Base-by-base conservation (phyloP, 2,113 vertebrate species). In the Xyliphius kryptos region DNA sequence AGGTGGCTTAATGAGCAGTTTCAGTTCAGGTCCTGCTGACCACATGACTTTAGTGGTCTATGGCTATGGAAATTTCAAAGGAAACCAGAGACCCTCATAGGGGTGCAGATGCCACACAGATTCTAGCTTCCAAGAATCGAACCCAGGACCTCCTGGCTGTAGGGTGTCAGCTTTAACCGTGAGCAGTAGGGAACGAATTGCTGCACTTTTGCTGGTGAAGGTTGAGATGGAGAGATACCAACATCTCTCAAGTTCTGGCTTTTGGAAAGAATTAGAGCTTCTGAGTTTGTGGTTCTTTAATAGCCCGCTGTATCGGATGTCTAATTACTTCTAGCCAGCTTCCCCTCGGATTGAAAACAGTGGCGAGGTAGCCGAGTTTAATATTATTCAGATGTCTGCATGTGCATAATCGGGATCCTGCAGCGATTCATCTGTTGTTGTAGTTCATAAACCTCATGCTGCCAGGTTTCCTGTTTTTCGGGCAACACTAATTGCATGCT, bases 261-360 rank as follows among this genome's bases (percentile, higher is more conserved):
- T 47, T 38, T 59, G 61, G 20, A 54, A 64, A 64, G 46, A n/a
- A 19, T 26, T 54, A 52, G 6, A 40, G 68, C 64, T 53, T 26
- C 55, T 40, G 40, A 48, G 68, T 65, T 70, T 70, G 68, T 58
- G 61, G 68, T 70, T 64, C 58, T 70, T 70, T 70, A 70, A 70
- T 64, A 49, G 63, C 43, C 54, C 52, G 44, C 52, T 69, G 37
- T 58, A 63, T 53, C 56, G 44, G 67, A 37, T 20, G 40, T 15
- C 54, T 52, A 62, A 53, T 69, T 58, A 69, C 61, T 54, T 64
- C 53, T 44, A 63, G 61, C 16, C 52, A 8, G 36, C 40, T 53
- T 21, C 51, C 54, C 51, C 21, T 36, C 50, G 38, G 19, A 51
- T 46, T 44, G 67, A 69, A 54, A 69, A 26, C 21, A 16, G 8